These are phyloP conservation scores for Nothocercus julius DNA, from an alignment of 2,113 vertebrate genomes.

Conservation along the genomic window DNA sequence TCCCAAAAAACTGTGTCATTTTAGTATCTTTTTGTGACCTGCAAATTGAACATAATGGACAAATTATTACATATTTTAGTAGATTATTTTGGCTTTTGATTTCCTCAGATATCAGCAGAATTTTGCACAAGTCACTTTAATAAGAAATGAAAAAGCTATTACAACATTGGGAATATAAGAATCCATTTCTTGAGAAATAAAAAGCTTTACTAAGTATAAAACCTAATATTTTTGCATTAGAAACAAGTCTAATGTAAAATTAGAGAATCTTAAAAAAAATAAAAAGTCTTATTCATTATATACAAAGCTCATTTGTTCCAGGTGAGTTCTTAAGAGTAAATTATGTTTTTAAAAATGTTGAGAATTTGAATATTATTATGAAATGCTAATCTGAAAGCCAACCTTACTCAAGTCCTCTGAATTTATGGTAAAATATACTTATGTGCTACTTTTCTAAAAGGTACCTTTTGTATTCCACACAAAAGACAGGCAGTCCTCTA, in stretches of 20 bases:
- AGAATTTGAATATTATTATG: rapidly evolving
- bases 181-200: background rate
- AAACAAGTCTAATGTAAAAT: background rate
- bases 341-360: background rate
- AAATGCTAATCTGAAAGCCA: background rate
- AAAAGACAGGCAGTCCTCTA: background rate
- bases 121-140: background rate
- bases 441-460: background rate
- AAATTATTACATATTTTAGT: background rate
- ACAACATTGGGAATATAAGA: background rate
- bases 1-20: constrained; percentile 98
- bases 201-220: background rate
- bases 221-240: background rate
- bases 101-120: background rate
- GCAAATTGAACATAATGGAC: background rate
- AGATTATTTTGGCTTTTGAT: background rate
- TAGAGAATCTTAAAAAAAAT: too few relatives aligned
- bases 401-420: background rate
- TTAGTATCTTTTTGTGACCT: constrained; percentile 92
- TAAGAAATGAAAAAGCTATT: background rate
- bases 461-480: background rate
- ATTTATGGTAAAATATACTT: background rate
- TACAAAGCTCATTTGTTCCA: background rate
- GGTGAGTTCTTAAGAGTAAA: background rate
- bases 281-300: too few relatives aligned